A percentile compares a stretch with the other conserved stretches of the same genome.
Conservation (phyloP, 1,140 invertebrate species). For the Alviniconcha marisindica region DNA sequence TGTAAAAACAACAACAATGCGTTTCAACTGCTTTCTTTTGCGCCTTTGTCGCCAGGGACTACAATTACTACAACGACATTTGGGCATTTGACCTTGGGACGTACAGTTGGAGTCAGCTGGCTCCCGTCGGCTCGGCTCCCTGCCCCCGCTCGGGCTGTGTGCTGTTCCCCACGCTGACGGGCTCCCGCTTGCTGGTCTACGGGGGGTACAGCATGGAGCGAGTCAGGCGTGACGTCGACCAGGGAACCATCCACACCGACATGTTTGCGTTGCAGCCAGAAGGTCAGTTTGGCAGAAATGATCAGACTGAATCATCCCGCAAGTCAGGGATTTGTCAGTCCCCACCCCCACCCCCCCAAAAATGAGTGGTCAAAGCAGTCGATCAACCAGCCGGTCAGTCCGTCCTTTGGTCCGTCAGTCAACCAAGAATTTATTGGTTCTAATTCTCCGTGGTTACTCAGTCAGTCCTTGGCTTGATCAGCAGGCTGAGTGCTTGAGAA, state of each 20-base stretch:
- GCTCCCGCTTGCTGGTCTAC: slow-evolving; percentile 84
- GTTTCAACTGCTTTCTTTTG: too few species aligned
- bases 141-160: slow-evolving; percentile 82
- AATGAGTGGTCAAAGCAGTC: neutral
- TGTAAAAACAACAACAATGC: too few species aligned
- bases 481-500: too few species aligned
- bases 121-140: slow-evolving; percentile 77
- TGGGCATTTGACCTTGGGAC: slow-evolving; percentile 89
- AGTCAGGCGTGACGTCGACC: slow-evolving; percentile 88
- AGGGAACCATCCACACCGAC: slow-evolving; percentile 88
- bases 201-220: slow-evolving; percentile 91
- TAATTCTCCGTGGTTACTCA: too few species aligned
- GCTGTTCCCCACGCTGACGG: slow-evolving; percentile 80
- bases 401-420: too few species aligned
- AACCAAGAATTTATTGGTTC: too few species aligned
- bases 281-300: slow-evolving; percentile 78
- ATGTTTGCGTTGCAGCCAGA: slow-evolving; percentile 86
- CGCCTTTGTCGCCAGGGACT: slow-evolving; percentile 83
- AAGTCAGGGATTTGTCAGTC: neutral
- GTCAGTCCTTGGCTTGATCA: too few species aligned
- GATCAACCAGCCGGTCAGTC: too few species aligned
- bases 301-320: too few species aligned
- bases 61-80: slow-evolving; percentile 93
- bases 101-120: slow-evolving; percentile 88
- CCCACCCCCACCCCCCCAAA: neutral